Conservation (phyloP, 2,888 invertebrate species). For the Drosophila prolongata region DNA sequence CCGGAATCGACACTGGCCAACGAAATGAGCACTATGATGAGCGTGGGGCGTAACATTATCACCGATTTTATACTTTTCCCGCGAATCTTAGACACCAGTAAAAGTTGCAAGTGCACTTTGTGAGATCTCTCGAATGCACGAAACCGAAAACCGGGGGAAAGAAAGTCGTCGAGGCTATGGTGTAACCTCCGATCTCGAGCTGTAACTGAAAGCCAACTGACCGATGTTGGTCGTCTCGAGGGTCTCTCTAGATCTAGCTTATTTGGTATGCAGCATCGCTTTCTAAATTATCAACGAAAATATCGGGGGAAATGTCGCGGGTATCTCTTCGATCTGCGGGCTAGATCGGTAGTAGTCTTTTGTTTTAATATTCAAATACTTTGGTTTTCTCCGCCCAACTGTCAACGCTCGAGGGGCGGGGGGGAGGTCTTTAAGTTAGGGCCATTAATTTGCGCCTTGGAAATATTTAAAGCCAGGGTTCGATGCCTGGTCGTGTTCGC, state of each 20-base stretch:
- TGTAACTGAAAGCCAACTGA: conserved; percentile 34
- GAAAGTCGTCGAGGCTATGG: conserved; percentile 9
- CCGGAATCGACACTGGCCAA: conserved; percentile 75
- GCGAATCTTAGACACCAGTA: conserved; percentile 30
- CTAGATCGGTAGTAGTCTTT: too few relatives aligned
- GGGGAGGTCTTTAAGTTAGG: conserved; percentile 16
- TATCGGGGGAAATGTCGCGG: conserved; percentile 10
- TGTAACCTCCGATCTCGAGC: conserved; percentile 24
- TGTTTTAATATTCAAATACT: conserved; percentile 53
- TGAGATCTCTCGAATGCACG: conserved; percentile 1
- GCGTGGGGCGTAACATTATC: conserved; percentile 66
- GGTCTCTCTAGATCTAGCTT: conserved; percentile 28
- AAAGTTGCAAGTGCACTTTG: conserved; percentile 40
- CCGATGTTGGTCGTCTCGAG: conserved; percentile 8
- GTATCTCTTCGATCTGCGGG: conserved; percentile 23
- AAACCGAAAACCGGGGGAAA: conserved; percentile 31
- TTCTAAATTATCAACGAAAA: conserved; percentile 68
- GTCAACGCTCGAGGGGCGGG: conserved; percentile 52
- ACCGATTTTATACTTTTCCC: conserved; percentile 29
- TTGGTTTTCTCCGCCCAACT: conserved; percentile 67
- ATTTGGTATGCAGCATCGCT: conserved; percentile 54
- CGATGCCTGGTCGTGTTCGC: conserved; percentile 19
- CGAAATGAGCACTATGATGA: conserved; percentile 59
- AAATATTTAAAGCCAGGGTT: conserved; percentile 24
- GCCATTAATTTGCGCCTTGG: conserved; percentile 62